Conservation (phyloP, 1,140 invertebrate species). For the Chrysoperla carnea region DNA sequence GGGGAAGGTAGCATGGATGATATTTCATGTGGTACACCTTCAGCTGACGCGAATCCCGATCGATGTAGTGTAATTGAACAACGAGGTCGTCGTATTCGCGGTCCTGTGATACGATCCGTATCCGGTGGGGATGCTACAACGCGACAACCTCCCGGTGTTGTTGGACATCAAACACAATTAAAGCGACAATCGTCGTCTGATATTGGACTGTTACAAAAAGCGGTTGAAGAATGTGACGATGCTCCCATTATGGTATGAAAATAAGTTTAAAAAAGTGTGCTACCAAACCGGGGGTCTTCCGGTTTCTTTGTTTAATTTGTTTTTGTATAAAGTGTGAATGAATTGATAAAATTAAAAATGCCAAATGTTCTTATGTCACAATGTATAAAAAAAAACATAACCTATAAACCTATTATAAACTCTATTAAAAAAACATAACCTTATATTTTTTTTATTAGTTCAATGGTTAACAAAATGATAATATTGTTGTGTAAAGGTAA, state of each 20-base stretch:
- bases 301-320: no score
- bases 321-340: background rate
- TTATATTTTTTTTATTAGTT: background rate
- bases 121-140: constrained; percentile 13
- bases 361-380: no score
- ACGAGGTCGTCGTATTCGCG: background rate
- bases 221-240: constrained; percentile 20
- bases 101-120: constrained; percentile 16
- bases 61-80: background rate
- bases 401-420: background rate
- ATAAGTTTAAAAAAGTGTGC: no score
- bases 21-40: constrained; percentile 18
- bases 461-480: background rate
- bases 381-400: no score
- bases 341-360: no score
- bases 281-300: no score
- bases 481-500: background rate
- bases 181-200: constrained; percentile 20
- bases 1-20: constrained; percentile 46
- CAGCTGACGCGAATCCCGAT: constrained; percentile 4
- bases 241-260: constrained; percentile 20
- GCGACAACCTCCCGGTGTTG: no score
- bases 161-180: constrained; percentile 8
- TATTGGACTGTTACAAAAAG: constrained; percentile 12
- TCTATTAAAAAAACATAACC: no score